Evolutionary conservation across 2,888 invertebrate species (phyloP).

Genomic region (Creontiades dilutus): DNA sequence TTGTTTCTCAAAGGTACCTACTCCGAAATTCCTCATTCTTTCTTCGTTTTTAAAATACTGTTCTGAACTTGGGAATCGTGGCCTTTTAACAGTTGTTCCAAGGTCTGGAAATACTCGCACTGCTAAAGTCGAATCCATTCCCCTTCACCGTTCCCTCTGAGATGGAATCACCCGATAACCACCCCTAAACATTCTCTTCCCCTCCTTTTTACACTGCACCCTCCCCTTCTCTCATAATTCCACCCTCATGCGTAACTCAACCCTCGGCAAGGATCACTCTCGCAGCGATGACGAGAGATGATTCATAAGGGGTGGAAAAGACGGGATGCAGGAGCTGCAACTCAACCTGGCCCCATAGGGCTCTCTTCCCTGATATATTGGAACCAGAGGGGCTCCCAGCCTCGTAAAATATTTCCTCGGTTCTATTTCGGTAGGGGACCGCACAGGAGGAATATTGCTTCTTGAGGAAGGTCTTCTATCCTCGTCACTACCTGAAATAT

Average conservation of each 20-base stretch:
- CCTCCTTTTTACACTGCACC: not conserved
- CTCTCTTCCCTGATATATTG: slow-evolving; percentile 16
- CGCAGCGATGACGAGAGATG: slow-evolving; percentile 51
- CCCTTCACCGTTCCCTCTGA: not conserved
- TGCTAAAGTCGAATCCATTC: not conserved
- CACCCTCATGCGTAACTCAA: slow-evolving; percentile 46
- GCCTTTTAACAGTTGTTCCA: not conserved
- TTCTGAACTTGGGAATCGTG: too few species aligned
- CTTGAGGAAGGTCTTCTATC: slow-evolving; percentile 4
- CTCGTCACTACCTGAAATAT: not conserved
- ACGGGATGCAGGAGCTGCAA: slow-evolving; percentile 22
- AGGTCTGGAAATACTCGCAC: not conserved
- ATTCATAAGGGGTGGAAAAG: slow-evolving; percentile 30
- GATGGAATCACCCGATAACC: slow-evolving; percentile 23
- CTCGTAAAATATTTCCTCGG: slow-evolving; percentile 29
- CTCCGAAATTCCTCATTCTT: too few species aligned
- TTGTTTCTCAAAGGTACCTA: too few species aligned
- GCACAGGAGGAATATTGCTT: slow-evolving; percentile 8
- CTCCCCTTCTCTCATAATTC: not conserved
- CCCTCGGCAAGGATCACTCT: slow-evolving; percentile 46
- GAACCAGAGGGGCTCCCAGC: slow-evolving; percentile 2
- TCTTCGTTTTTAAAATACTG: too few species aligned
- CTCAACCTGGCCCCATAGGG: not conserved
- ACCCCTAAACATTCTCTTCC: slow-evolving; percentile 17
- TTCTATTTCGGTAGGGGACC: slow-evolving; percentile 5